A percentile compares a stretch with the other conserved stretches of the same genome.
phyloP scores from a whole-genome alignment of 1,140 invertebrate species.

The Pogonognathellus flavescens region DNA sequence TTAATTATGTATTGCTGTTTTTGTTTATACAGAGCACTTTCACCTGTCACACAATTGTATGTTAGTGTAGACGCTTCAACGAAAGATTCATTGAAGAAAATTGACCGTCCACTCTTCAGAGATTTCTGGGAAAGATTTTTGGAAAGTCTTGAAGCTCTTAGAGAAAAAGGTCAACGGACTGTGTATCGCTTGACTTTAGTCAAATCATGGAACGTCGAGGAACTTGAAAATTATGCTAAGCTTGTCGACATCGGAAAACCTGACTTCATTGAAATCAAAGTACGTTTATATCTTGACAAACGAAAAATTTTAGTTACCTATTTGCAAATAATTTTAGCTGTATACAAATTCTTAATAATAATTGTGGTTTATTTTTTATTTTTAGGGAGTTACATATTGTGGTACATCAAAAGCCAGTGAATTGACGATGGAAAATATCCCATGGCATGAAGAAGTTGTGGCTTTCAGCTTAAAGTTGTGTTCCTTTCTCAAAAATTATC shows the following conservation, averaged over 20 bases:
- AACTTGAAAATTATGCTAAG: slow-evolving; percentile 76
- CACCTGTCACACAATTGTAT: slow-evolving; percentile 78
- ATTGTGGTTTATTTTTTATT: slow-evolving; percentile 38
- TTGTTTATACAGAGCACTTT: slow-evolving; percentile 69
- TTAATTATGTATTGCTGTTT: no score
- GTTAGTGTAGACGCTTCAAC: slow-evolving; percentile 78
- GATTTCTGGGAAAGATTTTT: slow-evolving; percentile 78
- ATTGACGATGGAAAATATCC: slow-evolving; percentile 79
- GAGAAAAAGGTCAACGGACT: slow-evolving; percentile 75
- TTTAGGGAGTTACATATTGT: slow-evolving; percentile 78
- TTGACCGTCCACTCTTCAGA: slow-evolving; percentile 77
- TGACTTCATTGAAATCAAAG: slow-evolving; percentile 80
- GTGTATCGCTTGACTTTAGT: slow-evolving; percentile 78
- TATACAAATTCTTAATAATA: neutral
- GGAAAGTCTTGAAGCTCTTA: slow-evolving; percentile 74
- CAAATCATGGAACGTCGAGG: slow-evolving; percentile 77
- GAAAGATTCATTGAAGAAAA: slow-evolving; percentile 78
- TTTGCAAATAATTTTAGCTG: neutral
- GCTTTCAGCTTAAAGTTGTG: slow-evolving; percentile 73
- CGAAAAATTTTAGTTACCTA: neutral
- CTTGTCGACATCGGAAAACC: slow-evolving; percentile 76
- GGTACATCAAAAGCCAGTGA: slow-evolving; percentile 75
- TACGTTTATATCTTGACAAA: no score
- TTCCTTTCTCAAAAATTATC: slow-evolving; percentile 73
- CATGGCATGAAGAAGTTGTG: slow-evolving; percentile 78